Evolutionary conservation across 2,113 vertebrate species (phyloP).

Genomic region (Bubo scandiacus): DNA sequence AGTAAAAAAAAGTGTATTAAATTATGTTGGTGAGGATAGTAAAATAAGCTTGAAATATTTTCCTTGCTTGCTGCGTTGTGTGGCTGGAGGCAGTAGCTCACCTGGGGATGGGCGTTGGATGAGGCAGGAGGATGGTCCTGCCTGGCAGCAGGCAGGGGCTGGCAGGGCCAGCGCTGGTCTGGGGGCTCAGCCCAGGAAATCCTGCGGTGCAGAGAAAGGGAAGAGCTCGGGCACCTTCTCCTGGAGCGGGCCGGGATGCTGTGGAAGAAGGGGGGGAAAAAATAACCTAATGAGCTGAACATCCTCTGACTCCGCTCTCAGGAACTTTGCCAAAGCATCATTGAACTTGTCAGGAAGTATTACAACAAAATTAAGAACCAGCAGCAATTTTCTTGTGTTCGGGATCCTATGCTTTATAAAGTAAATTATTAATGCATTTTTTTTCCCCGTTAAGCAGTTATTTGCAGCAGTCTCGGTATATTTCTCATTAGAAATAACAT

Average conservation of each 20-base stretch:
- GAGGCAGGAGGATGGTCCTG: background rate
- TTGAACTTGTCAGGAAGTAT: constrained; percentile 54
- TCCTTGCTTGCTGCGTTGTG: too few relatives aligned
- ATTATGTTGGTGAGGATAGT: background rate
- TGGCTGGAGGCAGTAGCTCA: background rate
- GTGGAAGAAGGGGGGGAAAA: accelerated
- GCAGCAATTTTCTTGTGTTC: constrained; percentile 61
- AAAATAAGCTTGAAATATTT: background rate
- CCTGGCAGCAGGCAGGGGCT: background rate
- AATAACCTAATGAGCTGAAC: background rate
- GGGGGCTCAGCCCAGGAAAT: background rate
- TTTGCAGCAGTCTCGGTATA: constrained; percentile 69
- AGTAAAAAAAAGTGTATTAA: background rate
- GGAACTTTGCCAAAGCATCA: constrained; percentile 39
- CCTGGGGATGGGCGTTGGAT: background rate
- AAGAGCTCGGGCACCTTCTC: background rate
- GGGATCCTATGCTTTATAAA: constrained; percentile 65
- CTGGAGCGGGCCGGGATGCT: accelerated
- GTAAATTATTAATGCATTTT: constrained; percentile 79
- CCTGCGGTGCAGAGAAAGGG: background rate
- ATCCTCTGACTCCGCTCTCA: background rate
- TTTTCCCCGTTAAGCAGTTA: constrained; percentile 69
- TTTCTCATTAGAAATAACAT: constrained; percentile 82
- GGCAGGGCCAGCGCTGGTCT: accelerated
- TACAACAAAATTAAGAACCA: constrained; percentile 73